Base-by-base conservation (phyloP, 2,888 invertebrate species). In the Xanthorhoe designata region DNA sequence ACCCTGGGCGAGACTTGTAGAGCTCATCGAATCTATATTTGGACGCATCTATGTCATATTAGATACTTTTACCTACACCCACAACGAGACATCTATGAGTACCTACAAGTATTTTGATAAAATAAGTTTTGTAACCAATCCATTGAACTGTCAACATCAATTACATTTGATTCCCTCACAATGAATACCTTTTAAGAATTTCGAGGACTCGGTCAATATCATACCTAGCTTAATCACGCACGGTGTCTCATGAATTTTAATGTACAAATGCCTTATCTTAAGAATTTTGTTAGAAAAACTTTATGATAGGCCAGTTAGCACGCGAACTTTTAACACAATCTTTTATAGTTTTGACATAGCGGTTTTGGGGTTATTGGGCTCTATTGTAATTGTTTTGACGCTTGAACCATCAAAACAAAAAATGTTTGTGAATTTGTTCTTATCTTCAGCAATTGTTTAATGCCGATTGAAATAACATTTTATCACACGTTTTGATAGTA, bases 111-210 rank as follows among this genome's bases (percentile, higher is more conserved):
- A 42, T 13, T 42, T 32, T 29, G 38, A 50, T 42, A 59, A 68
- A 64, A 62, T 49, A 29, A 29, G 54, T 64, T 69, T 61, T 52
- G 64, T 61, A 69, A 47, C 24, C 50, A 65, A 69, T 57, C 57
- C 38, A 83, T 83, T 61, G 75, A 76, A 74, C 71, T 82, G 81
- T 84, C 84, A 81, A 78, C 71, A 77, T 61, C 71, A 76, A 82
- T 86, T 81, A 82, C 61, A 61, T 52, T 55, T 70, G 74, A 78
- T 62, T 55, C 61, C 61, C 68, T 68, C 53, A 82, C 76, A 76
- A 77, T 77, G 72, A 72, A 72, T 61, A 52, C 50, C 55, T 71
- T 73, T 74, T 72, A 68, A 68, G 71, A 68, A 75, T 78, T 79
- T 75, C 59, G 19, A 66, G 69, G 64, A 73, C 75, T 76, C 66